phyloP scores from a whole-genome alignment of 2,888 invertebrate species.

The Coleophora flavipennella region DNA sequence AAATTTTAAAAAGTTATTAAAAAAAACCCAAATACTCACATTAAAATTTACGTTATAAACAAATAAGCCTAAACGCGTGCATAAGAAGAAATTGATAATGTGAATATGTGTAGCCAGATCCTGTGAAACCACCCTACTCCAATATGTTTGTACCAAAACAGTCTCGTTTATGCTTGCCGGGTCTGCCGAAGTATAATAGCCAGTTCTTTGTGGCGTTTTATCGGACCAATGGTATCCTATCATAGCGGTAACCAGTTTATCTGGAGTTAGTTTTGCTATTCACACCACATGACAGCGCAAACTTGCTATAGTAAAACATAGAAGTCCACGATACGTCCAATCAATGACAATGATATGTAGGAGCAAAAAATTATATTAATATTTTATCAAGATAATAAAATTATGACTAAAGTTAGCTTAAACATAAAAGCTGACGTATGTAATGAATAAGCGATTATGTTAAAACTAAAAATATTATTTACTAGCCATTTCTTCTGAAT shows the following conservation, averaged over 20 bases:
- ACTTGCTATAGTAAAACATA: constrained; percentile 53
- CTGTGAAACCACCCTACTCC: neutral
- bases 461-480: too few species aligned
- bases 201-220: constrained; percentile 71
- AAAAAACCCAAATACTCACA: too few species aligned
- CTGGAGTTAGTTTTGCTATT: constrained; percentile 71
- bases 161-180: constrained; percentile 42
- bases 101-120: neutral
- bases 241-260: constrained; percentile 69
- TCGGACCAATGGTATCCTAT: constrained; percentile 67
- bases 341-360: constrained; percentile 34
- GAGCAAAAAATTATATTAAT: constrained; percentile 20
- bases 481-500: too few species aligned
- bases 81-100: neutral
- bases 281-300: constrained; percentile 48
- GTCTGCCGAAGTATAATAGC: constrained; percentile 62
- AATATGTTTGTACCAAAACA: constrained; percentile 11
- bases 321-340: constrained; percentile 41
- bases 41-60: too few species aligned
- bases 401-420: constrained; percentile 12
- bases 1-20: too few species aligned
- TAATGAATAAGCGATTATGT: too few species aligned
- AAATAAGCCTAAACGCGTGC: too few species aligned
- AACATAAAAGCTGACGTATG: constrained; percentile 14
- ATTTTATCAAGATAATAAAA: constrained; percentile 7